Evolutionary conservation across 2,797 vertebrate genomes (phyloP), one percentile per base, ranked within the genome.

Genomic region (Sardinella longiceps): DNA sequence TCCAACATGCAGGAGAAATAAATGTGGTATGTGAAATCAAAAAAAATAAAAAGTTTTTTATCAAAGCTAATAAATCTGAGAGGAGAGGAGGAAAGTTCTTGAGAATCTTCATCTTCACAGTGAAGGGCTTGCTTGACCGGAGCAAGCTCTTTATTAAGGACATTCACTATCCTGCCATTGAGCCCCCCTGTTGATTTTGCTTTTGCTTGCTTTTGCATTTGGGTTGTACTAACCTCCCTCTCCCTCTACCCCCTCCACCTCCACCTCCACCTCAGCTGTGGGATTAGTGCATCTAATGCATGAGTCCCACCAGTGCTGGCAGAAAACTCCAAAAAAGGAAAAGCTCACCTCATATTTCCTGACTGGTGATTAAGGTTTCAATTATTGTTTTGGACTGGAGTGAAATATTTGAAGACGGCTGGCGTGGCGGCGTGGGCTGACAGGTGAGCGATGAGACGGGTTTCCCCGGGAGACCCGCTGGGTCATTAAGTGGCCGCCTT

Each of bases 401-500:
- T 77, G 33, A 77, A 77, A 43, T 77, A 43, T 77, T 43, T 15
- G 4, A 37, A 37, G 70, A 39, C 12, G 0, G 66, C 5, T 5
- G 15, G 51, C 20, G 0, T 30, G 28, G 5, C 28, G 15, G 0
- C 18, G 33, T n/a, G 70, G 20, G 18, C 33, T 77, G 70, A 43
- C 70, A 77, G 70, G 70, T 77, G 70, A 77, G 20, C 25, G 70
- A 77, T 77, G 70, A 77, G 18, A 77, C 3, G 70, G 33, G 70
- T 39, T 77, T 77, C 70, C 70, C 70, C 2, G 18, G 18, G 18
- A 77, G 70, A 77, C 70, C 39, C 23, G 20, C 37, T n/a, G 33
- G 70, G 70, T 77, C 70, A 77, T 77, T 77, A 77, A 77, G 37
- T 43, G 70, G 33, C 37, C 39, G 70, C 70, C 18, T 77, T 77